Evolutionary conservation across 2,797 vertebrate genomes (phyloP), one percentile per base, ranked within the genome.

Genomic region (Megalops cyprinoides): DNA sequence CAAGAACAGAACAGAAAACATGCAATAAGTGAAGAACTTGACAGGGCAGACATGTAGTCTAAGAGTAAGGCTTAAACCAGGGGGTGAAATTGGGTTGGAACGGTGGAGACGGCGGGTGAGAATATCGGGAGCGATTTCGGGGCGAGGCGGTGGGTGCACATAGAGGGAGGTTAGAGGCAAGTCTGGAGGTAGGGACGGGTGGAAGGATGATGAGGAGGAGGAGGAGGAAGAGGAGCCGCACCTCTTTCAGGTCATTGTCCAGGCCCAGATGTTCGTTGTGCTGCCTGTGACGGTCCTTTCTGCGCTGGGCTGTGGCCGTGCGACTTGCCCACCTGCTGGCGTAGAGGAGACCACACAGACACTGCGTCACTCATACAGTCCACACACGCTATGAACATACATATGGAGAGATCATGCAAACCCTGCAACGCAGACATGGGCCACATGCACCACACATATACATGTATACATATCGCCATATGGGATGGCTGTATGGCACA

Each of bases 181-280:
- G 37, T 0, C 0, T 2, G 4, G 23, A 39, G 20, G 37, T 42
- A 9, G 20, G 65, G 10, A 78, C 84, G 48, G 78, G 8, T 83
- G 48, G 78, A 84, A 85, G 85, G 86, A 8, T 79, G 34, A 79
- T 42, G 23, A 58, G 20, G 55, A 58, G 12, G 60, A 0, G 65
- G 58, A 69, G n/a, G n/a, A n/a, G 25, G 67, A 76, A 34, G 73
- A 39, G 49, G 31, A 8, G 84, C 79, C 65, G 79, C 89, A 94
- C 93, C 96, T 97, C 98, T 92, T 95, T 95, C 82, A 96, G 84
- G 51, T 98, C 97, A 0, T 93, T 96, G 90, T 99, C 97, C 85
- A 96, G 88, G 23, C 93, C 94, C 0, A 95, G 88, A 83, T 96
- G 95, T 56, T 98, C 97, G 0, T 91, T 91, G 65, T 95, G 93